These are phyloP conservation scores for Sebastes matsubarae DNA, from an alignment of 2,797 vertebrate genomes.

Conservation along the genomic window DNA sequence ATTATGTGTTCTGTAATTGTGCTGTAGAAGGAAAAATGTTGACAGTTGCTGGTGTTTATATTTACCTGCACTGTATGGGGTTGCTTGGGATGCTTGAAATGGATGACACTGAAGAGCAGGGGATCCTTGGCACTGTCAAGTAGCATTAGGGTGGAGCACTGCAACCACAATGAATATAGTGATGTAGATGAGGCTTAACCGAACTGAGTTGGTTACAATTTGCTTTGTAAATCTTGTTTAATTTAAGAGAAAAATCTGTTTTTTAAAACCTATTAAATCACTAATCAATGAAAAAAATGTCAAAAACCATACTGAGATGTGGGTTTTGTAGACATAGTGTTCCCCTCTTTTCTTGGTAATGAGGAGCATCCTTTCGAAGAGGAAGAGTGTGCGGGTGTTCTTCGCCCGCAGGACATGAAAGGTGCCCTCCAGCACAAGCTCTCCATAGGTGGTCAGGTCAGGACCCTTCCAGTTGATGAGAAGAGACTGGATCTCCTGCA, in stretches of 20 bases:
- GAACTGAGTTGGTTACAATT: not conserved
- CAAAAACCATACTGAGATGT: constrained; percentile 87
- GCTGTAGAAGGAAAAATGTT: not conserved
- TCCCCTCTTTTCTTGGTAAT: constrained; percentile 95
- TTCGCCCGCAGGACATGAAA: constrained; percentile 93
- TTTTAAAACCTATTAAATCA: not conserved
- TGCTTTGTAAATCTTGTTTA: not conserved
- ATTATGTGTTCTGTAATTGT: not conserved
- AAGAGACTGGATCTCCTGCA: constrained; percentile 95
- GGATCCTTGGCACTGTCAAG: constrained; percentile 95
- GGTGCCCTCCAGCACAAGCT: constrained; percentile 95
- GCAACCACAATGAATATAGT: constrained; percentile 30
- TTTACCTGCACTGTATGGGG: constrained; percentile 94
- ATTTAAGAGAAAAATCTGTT: not conserved
- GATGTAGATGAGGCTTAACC: not conserved
- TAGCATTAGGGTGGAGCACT: constrained; percentile 96
- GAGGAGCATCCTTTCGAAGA: constrained; percentile 93
- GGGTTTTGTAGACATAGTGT: constrained; percentile 92
- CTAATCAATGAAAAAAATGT: not conserved
- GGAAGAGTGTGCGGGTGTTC: constrained; percentile 93
- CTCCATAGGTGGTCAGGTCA: constrained; percentile 93
- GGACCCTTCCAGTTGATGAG: constrained; percentile 97
- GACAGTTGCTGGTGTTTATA: not conserved
- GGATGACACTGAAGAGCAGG: constrained; percentile 93
- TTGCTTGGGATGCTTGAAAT: constrained; percentile 95